These are phyloP conservation scores for Andrena haemorrhoa DNA, from an alignment of 2,888 invertebrate species.

Conservation along the genomic window DNA sequence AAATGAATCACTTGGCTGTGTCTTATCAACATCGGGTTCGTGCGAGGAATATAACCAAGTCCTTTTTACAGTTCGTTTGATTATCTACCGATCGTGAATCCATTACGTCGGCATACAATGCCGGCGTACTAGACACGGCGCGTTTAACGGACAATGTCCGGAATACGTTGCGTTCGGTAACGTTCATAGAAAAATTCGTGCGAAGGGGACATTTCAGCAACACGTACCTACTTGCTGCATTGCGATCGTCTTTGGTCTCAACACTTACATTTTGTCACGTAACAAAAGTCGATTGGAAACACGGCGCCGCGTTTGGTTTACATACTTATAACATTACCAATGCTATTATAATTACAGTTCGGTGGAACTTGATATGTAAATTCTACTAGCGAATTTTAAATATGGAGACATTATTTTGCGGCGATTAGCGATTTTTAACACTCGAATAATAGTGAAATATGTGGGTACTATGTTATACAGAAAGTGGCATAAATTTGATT, in stretches of 20 bases:
- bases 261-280: conserved; percentile 27
- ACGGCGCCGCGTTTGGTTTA: neutral
- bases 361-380: no score
- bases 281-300: conserved; percentile 6
- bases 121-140: conserved; percentile 38
- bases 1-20: conserved; percentile 52
- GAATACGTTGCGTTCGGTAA: conserved; percentile 38
- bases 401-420: no score
- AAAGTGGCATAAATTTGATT: no score
- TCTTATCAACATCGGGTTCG: conserved; percentile 53
- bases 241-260: conserved; percentile 12
- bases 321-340: no score
- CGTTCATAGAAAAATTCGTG: conserved; percentile 57
- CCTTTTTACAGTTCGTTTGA: conserved; percentile 60
- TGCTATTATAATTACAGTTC: neutral
- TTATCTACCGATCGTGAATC: conserved; percentile 60
- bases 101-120: conserved; percentile 60
- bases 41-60: conserved; percentile 50
- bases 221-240: neutral
- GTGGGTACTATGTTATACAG: no score
- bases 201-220: conserved; percentile 52
- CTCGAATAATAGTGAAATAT: no score
- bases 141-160: conserved; percentile 54
- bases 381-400: no score
- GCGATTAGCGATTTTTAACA: no score